Base-by-base conservation (phyloP, 2,888 invertebrate genomes). In the Troilus luridus region DNA sequence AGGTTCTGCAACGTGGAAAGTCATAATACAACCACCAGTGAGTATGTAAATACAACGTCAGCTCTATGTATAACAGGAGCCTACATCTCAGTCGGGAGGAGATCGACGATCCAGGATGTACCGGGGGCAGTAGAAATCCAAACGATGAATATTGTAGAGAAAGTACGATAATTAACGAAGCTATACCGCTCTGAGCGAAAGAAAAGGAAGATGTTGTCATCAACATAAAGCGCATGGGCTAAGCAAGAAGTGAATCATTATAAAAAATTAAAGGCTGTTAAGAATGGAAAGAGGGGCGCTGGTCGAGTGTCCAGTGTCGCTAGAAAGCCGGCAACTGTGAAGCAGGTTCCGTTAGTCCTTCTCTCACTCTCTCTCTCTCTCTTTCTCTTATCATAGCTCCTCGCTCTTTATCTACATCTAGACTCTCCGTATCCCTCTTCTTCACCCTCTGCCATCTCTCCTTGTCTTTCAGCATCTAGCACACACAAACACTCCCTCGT, bases 241-340 rank as follows among this genome's bases (percentile, higher is more conserved):
- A 41, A 41, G 72, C 27, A 77, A 77, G 72, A 77, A 77, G 72
- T 77, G 72, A 77, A 85, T 85, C 85, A 85, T 85, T 85, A 85
- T 85, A 58, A 85, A 58, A 85, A 58, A 85, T 85, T 54, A 85
- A 58, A 85, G n/a, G 85, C 56, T 41, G 85, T 85, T 85, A 85
- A 85, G 85, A 85, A 85, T 85, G 85, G 85, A 85, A 85, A 58
- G 85, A 85, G 85, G 81, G 81, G 81, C 54, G 54, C 85, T 56
- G 56, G 67, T 2, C 54, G 85, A 85, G 85, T 85, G 85, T 85
- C 85, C 12, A 56, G 85, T 85, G 85, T 85, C 85, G 85, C 85
- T 85, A 58, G 85, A 85, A 85, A 85, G 85, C 85, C 56, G 85
- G 56, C 85, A 58, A 58, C 85, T 85, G 56, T 54, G 85, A 12